Conservation (phyloP, 2,888 invertebrate genomes). For the Ectemnius lituratus region DNA sequence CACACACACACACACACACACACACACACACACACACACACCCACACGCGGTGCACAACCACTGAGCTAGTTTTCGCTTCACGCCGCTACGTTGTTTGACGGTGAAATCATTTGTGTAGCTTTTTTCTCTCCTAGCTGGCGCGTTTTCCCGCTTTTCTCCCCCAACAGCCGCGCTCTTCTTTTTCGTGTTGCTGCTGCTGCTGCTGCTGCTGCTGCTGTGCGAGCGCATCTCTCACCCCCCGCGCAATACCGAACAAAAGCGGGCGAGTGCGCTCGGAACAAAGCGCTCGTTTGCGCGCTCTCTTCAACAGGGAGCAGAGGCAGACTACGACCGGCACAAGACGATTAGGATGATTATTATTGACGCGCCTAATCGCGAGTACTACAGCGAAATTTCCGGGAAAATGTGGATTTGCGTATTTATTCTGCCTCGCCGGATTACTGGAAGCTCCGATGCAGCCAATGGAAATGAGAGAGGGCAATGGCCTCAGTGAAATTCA, state of each 20-base stretch:
- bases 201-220: too few relatives aligned
- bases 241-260: background rate
- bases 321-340: background rate
- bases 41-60: too few relatives aligned
- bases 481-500: too few relatives aligned
- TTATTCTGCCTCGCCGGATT: background rate
- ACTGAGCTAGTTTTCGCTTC: background rate
- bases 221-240: too few relatives aligned
- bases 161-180: too few relatives aligned
- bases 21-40: too few relatives aligned
- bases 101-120: background rate
- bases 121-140: too few relatives aligned
- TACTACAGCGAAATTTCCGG: background rate
- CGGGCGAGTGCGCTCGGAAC: background rate
- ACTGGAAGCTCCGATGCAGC: too few relatives aligned
- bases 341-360: constrained; percentile 6
- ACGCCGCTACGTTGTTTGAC: background rate
- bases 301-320: background rate
- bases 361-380: constrained; percentile 6
- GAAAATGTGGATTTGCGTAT: background rate
- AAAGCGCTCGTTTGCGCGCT: constrained; percentile 1
- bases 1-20: too few relatives aligned
- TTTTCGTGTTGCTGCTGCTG: too few relatives aligned
- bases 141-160: too few relatives aligned
- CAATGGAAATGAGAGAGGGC: too few relatives aligned